Percentiles rank a stretch among this genome's conserved stretches.
Conservation (phyloP, 2,888 invertebrate species). For the Boloria euphrosyne region DNA sequence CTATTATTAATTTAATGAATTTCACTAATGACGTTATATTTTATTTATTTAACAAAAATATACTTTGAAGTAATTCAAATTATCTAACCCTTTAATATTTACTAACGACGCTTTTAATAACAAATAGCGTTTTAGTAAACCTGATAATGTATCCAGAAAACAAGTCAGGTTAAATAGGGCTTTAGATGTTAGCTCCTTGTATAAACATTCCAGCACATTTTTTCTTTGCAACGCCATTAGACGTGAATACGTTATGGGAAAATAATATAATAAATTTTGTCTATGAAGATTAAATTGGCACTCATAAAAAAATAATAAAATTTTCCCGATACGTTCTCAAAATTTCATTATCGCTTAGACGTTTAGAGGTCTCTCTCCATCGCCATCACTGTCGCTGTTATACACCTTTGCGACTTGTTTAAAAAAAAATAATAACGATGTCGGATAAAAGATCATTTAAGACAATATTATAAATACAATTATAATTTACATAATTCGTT, state of each 20-base stretch:
- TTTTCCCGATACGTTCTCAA: slow-evolving; percentile 67
- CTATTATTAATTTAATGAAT: slow-evolving; percentile 26
- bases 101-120: slow-evolving; percentile 57
- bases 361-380: slow-evolving; percentile 67
- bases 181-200: slow-evolving; percentile 45
- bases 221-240: slow-evolving; percentile 61
- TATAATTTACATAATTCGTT: neutral
- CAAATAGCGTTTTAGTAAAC: slow-evolving; percentile 52
- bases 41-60: slow-evolving; percentile 30
- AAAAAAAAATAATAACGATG: slow-evolving; percentile 4
- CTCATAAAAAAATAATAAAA: slow-evolving; percentile 43
- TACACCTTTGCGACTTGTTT: slow-evolving; percentile 51
- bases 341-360: slow-evolving; percentile 65
- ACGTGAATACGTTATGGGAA: slow-evolving; percentile 64
- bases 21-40: slow-evolving; percentile 30
- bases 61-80: neutral
- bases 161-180: slow-evolving; percentile 29
- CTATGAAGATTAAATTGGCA: slow-evolving; percentile 50
- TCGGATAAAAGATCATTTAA: slow-evolving; percentile 1
- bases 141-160: slow-evolving; percentile 24
- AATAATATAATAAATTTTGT: slow-evolving; percentile 49
- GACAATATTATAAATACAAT: too few relatives aligned
- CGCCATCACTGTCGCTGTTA: slow-evolving; percentile 60
- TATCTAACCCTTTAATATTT: slow-evolving; percentile 29
- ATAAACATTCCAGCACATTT: slow-evolving; percentile 39